Base-by-base conservation (phyloP, 2,888 invertebrate species). In the Erynnis tages region DNA sequence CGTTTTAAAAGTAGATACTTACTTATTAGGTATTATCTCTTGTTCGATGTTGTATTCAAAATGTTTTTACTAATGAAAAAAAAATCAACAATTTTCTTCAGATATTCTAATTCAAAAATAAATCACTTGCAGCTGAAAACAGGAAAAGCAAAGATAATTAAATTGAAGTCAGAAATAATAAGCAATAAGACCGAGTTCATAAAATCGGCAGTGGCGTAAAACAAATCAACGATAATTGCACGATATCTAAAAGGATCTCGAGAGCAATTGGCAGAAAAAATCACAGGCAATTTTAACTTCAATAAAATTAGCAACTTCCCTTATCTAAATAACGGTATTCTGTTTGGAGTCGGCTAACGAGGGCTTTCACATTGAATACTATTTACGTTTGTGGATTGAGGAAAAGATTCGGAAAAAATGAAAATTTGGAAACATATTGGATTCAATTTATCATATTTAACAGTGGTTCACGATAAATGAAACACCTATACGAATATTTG, bases 181-280 rank as follows among this genome's bases (percentile, higher is more conserved):
- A 34, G 7, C 16, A 43, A 8, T 7, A 7, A 35, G 29, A 14
- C 43, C 14, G 37, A 7, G 23, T 23, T 38, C 23, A 37, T 40
- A 13, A 8, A 34, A 35, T 43, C 19, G 16, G 29, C 21, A 30
- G 37, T 66, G 63, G 48, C 14, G 37, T 44, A 21, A 52, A 52
- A 44, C 52, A 44, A 52, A 52, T 52, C 29, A 37, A 74, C 66
- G 66, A 66, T 73, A 71, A 77, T 77, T 76, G 72, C 61, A 65
- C 66, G 60, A 69, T 71, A 66, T 66, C 65, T 68, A 62, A 67
- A 68, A 60, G 68, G 63, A 67, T 70, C 68, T 65, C 65, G 62
- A 58, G 60, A 60, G 62, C 62, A 70, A 69, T 66, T 59, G 67
- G 58, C 60, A 48, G 61, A 65, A 67, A 62, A 71, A 71, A 65